A percentile compares a stretch with the other conserved stretches of the same genome.
Conservation (phyloP, 1,140 invertebrate species). For the Leptopilina clavipes region DNA sequence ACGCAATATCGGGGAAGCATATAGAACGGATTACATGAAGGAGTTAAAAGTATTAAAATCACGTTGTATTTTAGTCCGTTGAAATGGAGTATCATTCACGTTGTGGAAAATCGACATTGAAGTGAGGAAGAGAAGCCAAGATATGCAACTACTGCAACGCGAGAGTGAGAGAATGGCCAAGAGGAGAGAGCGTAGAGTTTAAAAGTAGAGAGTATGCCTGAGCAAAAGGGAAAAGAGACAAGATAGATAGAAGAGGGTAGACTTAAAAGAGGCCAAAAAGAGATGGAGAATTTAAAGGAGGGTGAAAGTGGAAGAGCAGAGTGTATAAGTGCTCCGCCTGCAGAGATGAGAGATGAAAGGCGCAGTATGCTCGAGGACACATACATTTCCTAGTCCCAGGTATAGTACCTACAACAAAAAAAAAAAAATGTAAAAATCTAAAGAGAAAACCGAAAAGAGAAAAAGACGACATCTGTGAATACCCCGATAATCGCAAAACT, state of each 20-base stretch:
- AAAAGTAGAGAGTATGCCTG: conserved; percentile 38
- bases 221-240: conserved; percentile 55
- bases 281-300: conserved; percentile 51
- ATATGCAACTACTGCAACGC: conserved; percentile 51
- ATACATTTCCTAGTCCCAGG: conserved; percentile 70
- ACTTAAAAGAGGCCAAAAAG: conserved; percentile 53
- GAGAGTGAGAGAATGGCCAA: not conserved
- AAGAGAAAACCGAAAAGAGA: conserved; percentile 45
- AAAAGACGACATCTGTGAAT: not conserved
- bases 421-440: conserved; percentile 66
- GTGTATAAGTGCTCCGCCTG: conserved; percentile 71
- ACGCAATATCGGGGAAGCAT: not conserved
- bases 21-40: conserved; percentile 69
- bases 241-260: conserved; percentile 49
- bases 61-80: conserved; percentile 66
- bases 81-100: conserved; percentile 48
- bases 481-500: conserved; percentile 20
- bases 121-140: conserved; percentile 24
- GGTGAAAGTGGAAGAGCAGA: conserved; percentile 53
- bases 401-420: conserved; percentile 64
- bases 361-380: conserved; percentile 70
- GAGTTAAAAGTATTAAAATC: conserved; percentile 74
- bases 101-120: conserved; percentile 44
- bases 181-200: not conserved
- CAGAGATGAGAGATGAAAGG: conserved; percentile 72